Conservation (phyloP, 2,888 invertebrate genomes). For the Odontomyia ornata region DNA sequence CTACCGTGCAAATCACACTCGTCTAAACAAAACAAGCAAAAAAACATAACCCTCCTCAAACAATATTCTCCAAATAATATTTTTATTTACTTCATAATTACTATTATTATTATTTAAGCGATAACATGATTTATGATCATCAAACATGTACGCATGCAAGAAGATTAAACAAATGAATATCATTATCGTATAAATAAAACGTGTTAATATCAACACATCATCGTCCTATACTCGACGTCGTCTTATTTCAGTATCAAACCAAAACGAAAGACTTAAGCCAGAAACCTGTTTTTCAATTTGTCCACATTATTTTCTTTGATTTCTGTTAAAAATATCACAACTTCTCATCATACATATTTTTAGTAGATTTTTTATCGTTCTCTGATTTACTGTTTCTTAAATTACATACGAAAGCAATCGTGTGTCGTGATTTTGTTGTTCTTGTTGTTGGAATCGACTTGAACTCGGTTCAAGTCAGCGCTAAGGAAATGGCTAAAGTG, state of each 20-base stretch:
- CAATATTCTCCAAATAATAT: background rate
- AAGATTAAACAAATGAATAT: too few species aligned
- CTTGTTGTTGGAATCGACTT: background rate
- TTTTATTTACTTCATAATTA: conserved; percentile 33
- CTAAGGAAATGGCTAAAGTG: background rate
- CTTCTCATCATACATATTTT: too few species aligned
- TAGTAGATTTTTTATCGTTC: background rate
- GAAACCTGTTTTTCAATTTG: conserved; percentile 14
- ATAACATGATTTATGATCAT: conserved; percentile 7
- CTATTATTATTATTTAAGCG: conserved; percentile 18
- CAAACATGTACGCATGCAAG: too few species aligned
- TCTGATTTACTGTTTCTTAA: background rate
- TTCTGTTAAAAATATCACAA: too few species aligned
- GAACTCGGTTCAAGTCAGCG: background rate
- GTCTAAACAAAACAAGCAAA: too few species aligned
- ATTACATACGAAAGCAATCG: background rate
- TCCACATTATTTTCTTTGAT: background rate
- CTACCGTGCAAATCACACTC: background rate
- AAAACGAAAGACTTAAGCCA: conserved; percentile 34
- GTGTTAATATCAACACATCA: background rate
- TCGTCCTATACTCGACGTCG: background rate
- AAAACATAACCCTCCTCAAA: background rate
- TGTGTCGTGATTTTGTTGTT: background rate
- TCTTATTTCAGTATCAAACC: background rate
- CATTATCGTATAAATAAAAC: background rate